Evolutionary conservation across 2,888 invertebrate genomes (phyloP).

Genomic region (Cordilura impudica): DNA sequence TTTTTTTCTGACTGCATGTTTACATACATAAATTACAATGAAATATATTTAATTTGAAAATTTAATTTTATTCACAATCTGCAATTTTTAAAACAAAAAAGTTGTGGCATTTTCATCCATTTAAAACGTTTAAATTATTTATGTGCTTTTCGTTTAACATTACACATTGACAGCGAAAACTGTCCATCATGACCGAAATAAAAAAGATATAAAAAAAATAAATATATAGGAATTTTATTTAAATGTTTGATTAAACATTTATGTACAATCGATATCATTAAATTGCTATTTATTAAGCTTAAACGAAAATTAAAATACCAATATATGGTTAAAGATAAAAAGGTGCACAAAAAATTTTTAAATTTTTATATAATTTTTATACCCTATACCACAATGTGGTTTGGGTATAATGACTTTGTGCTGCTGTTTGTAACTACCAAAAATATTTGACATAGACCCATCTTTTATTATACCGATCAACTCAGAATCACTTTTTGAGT

Average conservation of each 20-base stretch:
- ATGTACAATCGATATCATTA: slow-evolving; percentile 10
- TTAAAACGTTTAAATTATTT: neutral
- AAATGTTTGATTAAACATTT: slow-evolving; percentile 22
- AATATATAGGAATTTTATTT: slow-evolving; percentile 3
- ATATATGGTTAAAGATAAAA: no score
- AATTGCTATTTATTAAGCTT: neutral
- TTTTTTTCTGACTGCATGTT: neutral
- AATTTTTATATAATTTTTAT: no score
- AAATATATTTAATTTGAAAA: neutral
- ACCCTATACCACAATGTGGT: no score
- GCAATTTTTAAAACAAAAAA: neutral
- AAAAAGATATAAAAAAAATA: neutral
- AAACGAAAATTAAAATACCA: neutral
- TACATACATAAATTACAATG: neutral
- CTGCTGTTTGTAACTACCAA: no score
- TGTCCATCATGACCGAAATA: neutral
- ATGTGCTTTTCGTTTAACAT: neutral
- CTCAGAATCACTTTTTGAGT: no score
- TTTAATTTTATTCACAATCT: neutral
- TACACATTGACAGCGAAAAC: neutral
- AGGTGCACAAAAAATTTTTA: no score
- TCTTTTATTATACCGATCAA: no score
- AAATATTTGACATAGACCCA: no score
- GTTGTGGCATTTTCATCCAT: neutral
- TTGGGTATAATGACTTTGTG: no score